Evolutionary conservation across 2,797 vertebrate species (phyloP).

Genomic region (Distichodus sexfasciatus): DNA sequence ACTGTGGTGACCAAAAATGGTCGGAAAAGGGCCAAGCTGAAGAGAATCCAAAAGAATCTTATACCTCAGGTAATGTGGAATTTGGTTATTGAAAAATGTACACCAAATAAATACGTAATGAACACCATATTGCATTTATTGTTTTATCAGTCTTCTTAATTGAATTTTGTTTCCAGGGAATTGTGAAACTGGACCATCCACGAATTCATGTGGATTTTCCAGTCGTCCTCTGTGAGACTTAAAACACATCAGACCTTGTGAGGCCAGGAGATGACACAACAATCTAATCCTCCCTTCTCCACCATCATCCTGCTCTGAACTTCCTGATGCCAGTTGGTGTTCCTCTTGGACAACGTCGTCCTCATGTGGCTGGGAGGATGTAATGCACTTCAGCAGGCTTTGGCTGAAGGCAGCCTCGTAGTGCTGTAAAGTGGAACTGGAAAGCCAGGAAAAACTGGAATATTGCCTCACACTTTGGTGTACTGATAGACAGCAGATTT

Average conservation of each 20-base stretch:
- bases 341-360: conserved; percentile 29
- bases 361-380: conserved; percentile 27
- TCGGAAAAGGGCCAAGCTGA: conserved; percentile 92
- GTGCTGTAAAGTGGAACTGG: conserved; percentile 2
- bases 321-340: conserved; percentile 12
- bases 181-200: conserved; percentile 90
- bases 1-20: conserved; percentile 95
- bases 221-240: conserved; percentile 93
- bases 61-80: conserved; percentile 87
- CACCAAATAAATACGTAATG: background rate
- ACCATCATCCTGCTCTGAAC: background rate
- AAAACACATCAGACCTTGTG: conserved; percentile 56
- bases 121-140: too few relatives aligned
- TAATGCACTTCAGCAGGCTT: conserved; percentile 10
- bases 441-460: conserved; percentile 4
- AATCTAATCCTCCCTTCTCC: conserved; percentile 18
- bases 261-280: conserved; percentile 13
- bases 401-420: background rate
- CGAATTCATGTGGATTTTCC: conserved; percentile 97
- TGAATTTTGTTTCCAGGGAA: conserved; percentile 81
- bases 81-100: background rate
- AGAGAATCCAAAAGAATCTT: conserved; percentile 94
- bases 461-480: conserved; percentile 10
- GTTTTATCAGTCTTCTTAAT: too few relatives aligned
- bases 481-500: conserved; percentile 19